A percentile compares a stretch with the other conserved stretches of the same genome.
These are phyloP conservation scores for Tetheella fluctuosa DNA, from an alignment of 2,888 invertebrate genomes.

Conservation along the genomic window DNA sequence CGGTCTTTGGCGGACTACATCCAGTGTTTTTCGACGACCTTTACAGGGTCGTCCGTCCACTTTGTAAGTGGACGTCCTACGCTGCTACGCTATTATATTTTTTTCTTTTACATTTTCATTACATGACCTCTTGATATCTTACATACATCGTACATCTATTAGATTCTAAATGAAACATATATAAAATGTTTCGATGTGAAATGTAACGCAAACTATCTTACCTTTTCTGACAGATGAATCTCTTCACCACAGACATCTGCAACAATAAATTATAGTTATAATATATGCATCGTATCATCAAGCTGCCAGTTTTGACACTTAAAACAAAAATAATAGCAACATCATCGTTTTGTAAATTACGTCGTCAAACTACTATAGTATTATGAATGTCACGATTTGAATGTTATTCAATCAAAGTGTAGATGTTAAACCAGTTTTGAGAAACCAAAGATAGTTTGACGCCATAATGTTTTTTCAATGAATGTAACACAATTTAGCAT, in stretches of 20 bases:
- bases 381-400: background rate
- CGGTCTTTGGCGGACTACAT: no score
- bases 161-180: no score
- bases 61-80: no score
- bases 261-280: background rate
- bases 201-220: background rate
- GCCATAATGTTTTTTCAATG: background rate
- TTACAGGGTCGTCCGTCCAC: no score
- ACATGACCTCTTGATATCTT: no score
- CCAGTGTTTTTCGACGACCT: no score
- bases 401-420: background rate
- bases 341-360: slow-evolving; percentile 10
- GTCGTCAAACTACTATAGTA: background rate
- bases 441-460: background rate
- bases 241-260: background rate
- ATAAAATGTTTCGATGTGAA: no score
- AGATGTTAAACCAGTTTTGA: background rate
- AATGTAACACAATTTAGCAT: background rate
- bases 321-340: background rate
- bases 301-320: background rate
- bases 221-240: background rate
- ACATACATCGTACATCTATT: no score
- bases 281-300: background rate
- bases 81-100: no score
- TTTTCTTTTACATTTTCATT: no score